Conservation (phyloP, 2,113 vertebrate genomes). For the Boleophthalmus pectinirostris region DNA sequence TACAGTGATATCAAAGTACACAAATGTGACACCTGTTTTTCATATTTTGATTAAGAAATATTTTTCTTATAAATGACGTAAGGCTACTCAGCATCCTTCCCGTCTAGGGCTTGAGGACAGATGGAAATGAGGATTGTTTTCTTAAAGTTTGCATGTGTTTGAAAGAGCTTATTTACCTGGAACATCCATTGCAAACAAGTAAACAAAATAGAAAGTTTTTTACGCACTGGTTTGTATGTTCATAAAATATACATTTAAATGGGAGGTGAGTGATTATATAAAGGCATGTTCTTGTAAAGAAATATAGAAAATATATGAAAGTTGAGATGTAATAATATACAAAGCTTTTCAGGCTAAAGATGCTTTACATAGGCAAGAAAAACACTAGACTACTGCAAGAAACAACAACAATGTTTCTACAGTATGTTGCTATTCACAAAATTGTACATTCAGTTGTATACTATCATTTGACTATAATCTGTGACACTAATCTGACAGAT, state of each 20-base stretch:
- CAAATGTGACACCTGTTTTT: background rate
- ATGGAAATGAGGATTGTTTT: constrained; percentile 46
- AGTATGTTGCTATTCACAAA: too few relatives aligned
- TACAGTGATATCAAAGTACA: background rate
- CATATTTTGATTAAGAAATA: background rate
- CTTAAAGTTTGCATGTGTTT: constrained; percentile 47
- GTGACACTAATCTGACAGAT: too few relatives aligned
- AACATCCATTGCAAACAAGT: background rate
- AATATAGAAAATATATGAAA: too few relatives aligned
- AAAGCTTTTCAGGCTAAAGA: too few relatives aligned
- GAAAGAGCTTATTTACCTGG: constrained; percentile 3
- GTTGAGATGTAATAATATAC: too few relatives aligned
- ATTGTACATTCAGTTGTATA: too few relatives aligned
- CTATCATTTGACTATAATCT: background rate
- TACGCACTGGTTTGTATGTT: background rate
- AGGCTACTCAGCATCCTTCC: background rate
- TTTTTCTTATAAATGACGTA: background rate
- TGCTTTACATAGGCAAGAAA: too few relatives aligned
- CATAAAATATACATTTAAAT: background rate
- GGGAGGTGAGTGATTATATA: too few relatives aligned
- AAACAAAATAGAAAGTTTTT: background rate
- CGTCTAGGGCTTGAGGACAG: constrained; percentile 19
- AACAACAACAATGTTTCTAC: too few relatives aligned
- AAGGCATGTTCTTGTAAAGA: too few relatives aligned
- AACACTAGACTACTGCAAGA: too few relatives aligned